Evolutionary conservation across 2,888 invertebrate species (phyloP), one percentile per base, ranked within the genome.

Genomic region (Isotomurus palustris): DNA sequence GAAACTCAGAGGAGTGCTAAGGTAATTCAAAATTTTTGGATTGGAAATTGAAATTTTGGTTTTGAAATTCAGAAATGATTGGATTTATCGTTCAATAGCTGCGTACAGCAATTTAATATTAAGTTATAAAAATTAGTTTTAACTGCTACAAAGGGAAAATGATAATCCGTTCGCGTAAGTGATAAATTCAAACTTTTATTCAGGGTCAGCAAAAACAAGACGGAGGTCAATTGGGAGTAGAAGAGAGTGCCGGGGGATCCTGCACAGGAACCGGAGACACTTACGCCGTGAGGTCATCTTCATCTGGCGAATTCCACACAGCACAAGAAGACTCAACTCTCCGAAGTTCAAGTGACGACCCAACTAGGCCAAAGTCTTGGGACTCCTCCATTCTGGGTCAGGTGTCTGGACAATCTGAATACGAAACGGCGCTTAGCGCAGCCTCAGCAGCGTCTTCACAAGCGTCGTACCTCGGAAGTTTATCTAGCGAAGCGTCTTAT

Each of bases 1-100:
- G 82, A 82, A 78, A 80, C 80, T 77, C 80, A 80, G 67, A 78
- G 75, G 36, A 76, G 76, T 75, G 56, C 45, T 40, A 80, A 61
- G 68, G 62, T 70, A 58, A 53, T 48, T 32, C 14, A n/a, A n/a
- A n/a, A n/a, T n/a, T n/a, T n/a, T n/a, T n/a, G n/a, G n/a, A n/a
- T n/a, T n/a, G n/a, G n/a, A n/a, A n/a, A n/a, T n/a, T n/a, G n/a
- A n/a, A n/a, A n/a, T n/a, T n/a, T n/a, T n/a, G n/a, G 32, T 32
- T 32, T 8, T 32, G 14, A 10, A 32, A 32, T 14, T 32, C 8
- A 32, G 32, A 32, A 32, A 10, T 32, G 8, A 32, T 8, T 10
- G 14, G 8, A 14, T 32, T 14, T 10, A 32, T 32, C 32, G 8
- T 32, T 14, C 14, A 14, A 14, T 14, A 32, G 8, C 32, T 8